These are phyloP conservation scores for Hoplodrina blanda DNA, from an alignment of 2,888 invertebrate genomes.

Conservation along the genomic window DNA sequence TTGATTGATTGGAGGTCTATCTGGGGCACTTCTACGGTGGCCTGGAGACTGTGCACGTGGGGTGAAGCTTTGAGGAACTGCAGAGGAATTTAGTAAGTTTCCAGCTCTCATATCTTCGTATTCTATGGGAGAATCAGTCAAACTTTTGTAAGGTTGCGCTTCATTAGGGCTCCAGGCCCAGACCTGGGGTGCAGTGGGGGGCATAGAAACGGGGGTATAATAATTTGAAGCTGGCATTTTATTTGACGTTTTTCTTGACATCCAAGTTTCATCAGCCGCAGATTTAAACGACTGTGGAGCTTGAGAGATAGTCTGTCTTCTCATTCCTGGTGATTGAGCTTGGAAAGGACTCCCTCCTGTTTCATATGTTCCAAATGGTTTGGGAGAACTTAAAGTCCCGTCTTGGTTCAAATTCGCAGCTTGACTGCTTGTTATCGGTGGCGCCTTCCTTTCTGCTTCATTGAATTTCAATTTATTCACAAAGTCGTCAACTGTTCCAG, in stretches of 20 bases:
- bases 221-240: neutral
- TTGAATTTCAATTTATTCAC: conserved; percentile 68
- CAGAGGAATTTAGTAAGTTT: conserved; percentile 19
- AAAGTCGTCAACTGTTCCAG: conserved; percentile 67
- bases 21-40: neutral
- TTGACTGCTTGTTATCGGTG: conserved; percentile 35
- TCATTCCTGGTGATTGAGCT: neutral
- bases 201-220: conserved; percentile 1
- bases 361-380: neutral
- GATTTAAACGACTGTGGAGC: neutral
- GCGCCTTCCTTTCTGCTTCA: conserved; percentile 63
- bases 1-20: conserved; percentile 1
- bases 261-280: neutral
- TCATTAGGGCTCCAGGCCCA: conserved; percentile 11
- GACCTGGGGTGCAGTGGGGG: neutral
- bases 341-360: neutral
- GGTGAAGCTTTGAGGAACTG: neutral
- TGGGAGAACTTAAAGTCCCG: neutral
- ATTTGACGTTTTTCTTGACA: neutral
- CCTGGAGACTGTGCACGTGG: neutral
- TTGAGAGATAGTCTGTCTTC: neutral
- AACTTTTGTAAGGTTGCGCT: neutral
- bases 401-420: conserved; percentile 31
- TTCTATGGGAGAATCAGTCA: neutral
- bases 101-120: conserved; percentile 19